Base-by-base conservation (phyloP, 2,113 vertebrate species). In the Meriones unguiculatus region DNA sequence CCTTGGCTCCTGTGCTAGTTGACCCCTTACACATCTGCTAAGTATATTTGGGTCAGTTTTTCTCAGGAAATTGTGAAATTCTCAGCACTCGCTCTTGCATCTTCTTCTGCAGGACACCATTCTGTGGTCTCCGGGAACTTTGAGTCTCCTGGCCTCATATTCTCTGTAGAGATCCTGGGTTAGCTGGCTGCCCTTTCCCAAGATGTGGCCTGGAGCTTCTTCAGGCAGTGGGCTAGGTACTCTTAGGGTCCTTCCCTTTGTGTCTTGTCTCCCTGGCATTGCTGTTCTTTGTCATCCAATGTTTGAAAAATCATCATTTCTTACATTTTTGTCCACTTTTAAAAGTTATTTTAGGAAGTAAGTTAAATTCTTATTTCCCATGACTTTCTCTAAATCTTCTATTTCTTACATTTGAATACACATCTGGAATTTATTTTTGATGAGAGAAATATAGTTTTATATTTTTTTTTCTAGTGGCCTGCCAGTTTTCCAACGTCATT, bases 361-460 rank as follows among this genome's bases (percentile, higher is more conserved):
- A 89, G n/a, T 17, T 80, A 92, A 96, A 92, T 93, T 96, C 57
- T 84, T 87, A 87, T 82, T 91, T 24, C 24, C 92, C 32, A 59
- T 46, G n/a, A 54, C 50, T 94, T 90, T 62, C 94, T 95, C 38
- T 91, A 92, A 91, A 82, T 75, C n/a, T 67, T 89, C 87, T 87
- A 78, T 86, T 93, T 93, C 78, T 90, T 90, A 87, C 0, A 38
- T 87, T 90, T 92, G 41, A 73, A 95, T 87, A 95, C 85, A 30
- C 57, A 94, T 95, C 92, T 96, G 94, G 89, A 96, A 94, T 86
- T 96, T 94, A 89, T 93, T 96, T 96, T 94, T 80, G 62, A 67
- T 91, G 62, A 97, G 30, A 95, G 69, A 97, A 95, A 92, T 96
- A 85, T 38, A 72, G 17, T 81, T 90, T 94, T 94, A 90, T 90